A percentile compares a stretch with the other conserved stretches of the same genome.
These are phyloP conservation scores for Drosophila neotestacea DNA, from an alignment of 2,888 invertebrate species.

Conservation along the genomic window DNA sequence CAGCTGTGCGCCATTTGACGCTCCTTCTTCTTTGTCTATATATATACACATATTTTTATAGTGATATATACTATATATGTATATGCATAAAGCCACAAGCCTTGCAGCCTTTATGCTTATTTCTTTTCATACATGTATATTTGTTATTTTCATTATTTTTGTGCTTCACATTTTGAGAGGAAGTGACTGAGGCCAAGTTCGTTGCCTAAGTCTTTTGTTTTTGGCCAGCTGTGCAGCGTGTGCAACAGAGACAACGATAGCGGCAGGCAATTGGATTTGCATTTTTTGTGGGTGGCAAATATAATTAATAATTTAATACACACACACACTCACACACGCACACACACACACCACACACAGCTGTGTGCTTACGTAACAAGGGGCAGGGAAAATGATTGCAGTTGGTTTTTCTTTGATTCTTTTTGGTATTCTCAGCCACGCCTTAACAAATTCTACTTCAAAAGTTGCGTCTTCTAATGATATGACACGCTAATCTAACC, in stretches of 20 bases:
- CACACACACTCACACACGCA: conserved; percentile 21
- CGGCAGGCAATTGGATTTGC: conserved; percentile 30
- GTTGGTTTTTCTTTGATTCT: neutral
- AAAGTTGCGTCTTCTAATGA: conserved; percentile 5
- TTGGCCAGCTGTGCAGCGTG: conserved; percentile 31
- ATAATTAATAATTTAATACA: conserved; percentile 41
- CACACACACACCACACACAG: neutral
- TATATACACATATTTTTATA: conserved; percentile 12
- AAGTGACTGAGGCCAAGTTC: conserved; percentile 58
- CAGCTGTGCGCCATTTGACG: conserved; percentile 78
- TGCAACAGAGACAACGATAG: neutral
- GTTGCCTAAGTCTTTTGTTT: conserved; percentile 80
- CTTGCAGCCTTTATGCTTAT: conserved; percentile 56
- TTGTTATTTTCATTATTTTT: conserved; percentile 17
- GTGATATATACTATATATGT: conserved; percentile 4
- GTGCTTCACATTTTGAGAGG: conserved; percentile 17
- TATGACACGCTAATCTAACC: neutral
- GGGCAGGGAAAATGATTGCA: conserved; percentile 3
- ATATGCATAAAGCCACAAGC: conserved; percentile 41
- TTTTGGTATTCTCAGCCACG: neutral
- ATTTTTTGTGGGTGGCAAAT: conserved; percentile 46
- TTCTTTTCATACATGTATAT: neutral
- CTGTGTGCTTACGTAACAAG: conserved; percentile 22
- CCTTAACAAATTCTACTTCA: conserved; percentile 19
- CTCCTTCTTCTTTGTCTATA: conserved; percentile 41